Base-by-base conservation (phyloP, 2,113 vertebrate genomes). In the Dromaius novaehollandiae region DNA sequence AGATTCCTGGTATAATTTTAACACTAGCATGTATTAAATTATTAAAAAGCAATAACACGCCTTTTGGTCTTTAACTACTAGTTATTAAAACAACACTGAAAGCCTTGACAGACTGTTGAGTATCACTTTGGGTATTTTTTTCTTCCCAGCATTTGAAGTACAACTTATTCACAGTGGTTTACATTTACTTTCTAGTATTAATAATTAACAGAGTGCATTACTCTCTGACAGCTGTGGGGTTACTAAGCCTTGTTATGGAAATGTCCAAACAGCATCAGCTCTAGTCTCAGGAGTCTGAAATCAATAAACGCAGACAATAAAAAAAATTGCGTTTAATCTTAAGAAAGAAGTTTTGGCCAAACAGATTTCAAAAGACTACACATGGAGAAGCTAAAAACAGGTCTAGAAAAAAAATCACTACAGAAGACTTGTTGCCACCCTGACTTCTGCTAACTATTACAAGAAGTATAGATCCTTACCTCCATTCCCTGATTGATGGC, bases 401-500 rank as follows among this genome's bases (percentile, higher is more conserved):
- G 11, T 55, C 18, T 56, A 64, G 30, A 86, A 82, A 82, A 86
- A 50, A 55, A 53, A 36, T 8, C 24, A 50, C 10, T 21, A n/a
- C 24, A 36, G 28, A 20, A 83, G 10, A n/a, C 8, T 9, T 60
- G 7, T 28, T 40, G 68, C 24, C 34, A 80, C 32, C 4, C 11
- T 86, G 38, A 77, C 11, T 88, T 94, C 36, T 6, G 8, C 7
- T 74, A 74, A 64, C 2, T 80, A 5, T 81, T 46, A 73, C 0
- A 12, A 10, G 13, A 86, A 79, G 21, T 34, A 95, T 16, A 83
- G 56, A 86, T 68, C 87, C 98, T 98, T 97, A 99, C 99, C 99
- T 99, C 99, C 95, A 99, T 99, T 55, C 99, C 99, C 97, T 99
- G 99, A 97, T 99, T 99, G 94, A 99, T 99, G 2, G 99, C 99